phyloP scores from a whole-genome alignment of 2,113 vertebrate genomes.

The Cettia cetti region DNA sequence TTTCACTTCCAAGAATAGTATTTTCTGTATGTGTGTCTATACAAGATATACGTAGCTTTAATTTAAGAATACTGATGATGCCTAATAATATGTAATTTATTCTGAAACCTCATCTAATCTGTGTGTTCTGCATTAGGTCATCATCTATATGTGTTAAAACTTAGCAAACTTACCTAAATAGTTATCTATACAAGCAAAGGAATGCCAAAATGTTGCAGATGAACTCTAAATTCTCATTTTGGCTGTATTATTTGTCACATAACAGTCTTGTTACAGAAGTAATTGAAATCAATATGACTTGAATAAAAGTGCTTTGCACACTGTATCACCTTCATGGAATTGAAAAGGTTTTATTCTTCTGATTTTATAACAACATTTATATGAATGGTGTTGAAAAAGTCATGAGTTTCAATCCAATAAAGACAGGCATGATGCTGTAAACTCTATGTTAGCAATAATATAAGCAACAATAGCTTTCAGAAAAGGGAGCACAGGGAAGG shows the following conservation, averaged over 20 bases:
- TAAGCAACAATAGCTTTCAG: not conserved
- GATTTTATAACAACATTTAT: not conserved
- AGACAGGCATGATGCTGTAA: not conserved
- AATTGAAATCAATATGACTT: not conserved
- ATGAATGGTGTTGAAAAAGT: conserved; percentile 4
- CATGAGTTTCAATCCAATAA: conserved; percentile 1
- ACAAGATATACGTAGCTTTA: not conserved
- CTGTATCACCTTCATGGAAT: not conserved
- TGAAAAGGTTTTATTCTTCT: not conserved
- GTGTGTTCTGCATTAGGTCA: not conserved
- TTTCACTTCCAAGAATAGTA: not conserved
- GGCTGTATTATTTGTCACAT: not conserved
- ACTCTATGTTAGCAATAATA: not conserved
- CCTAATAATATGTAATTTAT: not conserved
- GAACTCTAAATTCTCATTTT: not conserved
- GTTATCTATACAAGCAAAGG: not conserved
- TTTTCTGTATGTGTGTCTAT: not conserved
- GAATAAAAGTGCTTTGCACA: not conserved
- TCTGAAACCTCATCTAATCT: not conserved
- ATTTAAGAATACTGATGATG: not conserved
- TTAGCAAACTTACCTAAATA: not conserved
- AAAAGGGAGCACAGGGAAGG: not conserved
- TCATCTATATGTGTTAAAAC: not conserved
- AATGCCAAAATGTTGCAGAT: not conserved
- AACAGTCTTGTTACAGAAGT: not conserved